A percentile compares a stretch with the other conserved stretches of the same genome.
These are phyloP conservation scores for Ptychoptera contaminata DNA, from an alignment of 2,888 invertebrate species.

Conservation along the genomic window DNA sequence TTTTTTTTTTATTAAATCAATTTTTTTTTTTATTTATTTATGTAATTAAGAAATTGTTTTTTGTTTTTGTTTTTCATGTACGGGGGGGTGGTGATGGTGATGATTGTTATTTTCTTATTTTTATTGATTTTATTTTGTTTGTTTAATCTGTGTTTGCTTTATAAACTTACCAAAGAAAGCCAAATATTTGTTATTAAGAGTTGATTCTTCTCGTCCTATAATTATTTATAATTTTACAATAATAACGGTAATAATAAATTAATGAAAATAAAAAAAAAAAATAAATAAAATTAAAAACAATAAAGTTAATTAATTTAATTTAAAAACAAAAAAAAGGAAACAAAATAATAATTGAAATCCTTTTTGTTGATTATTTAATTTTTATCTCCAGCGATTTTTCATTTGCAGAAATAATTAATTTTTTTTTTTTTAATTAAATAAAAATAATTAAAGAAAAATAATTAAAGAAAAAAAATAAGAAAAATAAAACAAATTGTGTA, in stretches of 20 bases:
- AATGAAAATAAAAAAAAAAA: slow-evolving; percentile 44
- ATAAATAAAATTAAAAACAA: slow-evolving; percentile 23
- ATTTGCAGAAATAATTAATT: too few species aligned
- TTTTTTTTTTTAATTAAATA: too few species aligned
- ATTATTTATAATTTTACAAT: slow-evolving; percentile 15
- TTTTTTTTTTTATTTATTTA: slow-evolving; percentile 30
- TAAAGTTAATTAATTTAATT: background rate
- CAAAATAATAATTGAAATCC: too few species aligned
- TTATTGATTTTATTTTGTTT: background rate
- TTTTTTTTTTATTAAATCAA: slow-evolving; percentile 14
- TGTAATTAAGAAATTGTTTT: background rate
- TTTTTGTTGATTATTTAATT: too few species aligned
- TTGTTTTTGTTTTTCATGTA: too few species aligned
- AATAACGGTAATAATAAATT: slow-evolving; percentile 1
- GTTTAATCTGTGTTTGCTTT: background rate
- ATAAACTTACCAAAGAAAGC: slow-evolving; percentile 80
- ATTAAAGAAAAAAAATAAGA: too few species aligned
- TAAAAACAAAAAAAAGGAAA: background rate
- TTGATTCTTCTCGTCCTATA: slow-evolving; percentile 92
- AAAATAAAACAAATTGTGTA: too few species aligned
- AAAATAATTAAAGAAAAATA: too few species aligned
- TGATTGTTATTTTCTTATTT: too few species aligned
- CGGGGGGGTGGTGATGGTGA: too few species aligned
- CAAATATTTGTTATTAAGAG: slow-evolving; percentile 89
- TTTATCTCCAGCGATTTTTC: too few species aligned